Percentiles rank a stretch among this genome's conserved stretches.
These are phyloP conservation scores for Agrilus planipennis DNA, from an alignment of 1,140 invertebrate species.

Conservation along the genomic window DNA sequence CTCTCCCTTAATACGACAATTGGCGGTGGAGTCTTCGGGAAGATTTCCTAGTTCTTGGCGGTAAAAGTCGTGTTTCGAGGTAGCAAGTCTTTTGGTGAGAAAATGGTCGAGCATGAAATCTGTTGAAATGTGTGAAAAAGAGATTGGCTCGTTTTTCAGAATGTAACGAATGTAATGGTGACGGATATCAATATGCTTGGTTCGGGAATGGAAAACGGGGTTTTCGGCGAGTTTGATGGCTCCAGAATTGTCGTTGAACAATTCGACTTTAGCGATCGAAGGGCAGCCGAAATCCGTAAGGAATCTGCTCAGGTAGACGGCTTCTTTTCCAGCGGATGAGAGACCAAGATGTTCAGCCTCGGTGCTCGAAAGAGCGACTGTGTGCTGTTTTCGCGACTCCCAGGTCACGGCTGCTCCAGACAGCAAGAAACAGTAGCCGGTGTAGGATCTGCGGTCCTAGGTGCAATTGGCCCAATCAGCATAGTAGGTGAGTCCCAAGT, in stretches of 20 bases:
- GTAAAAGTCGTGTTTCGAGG: too few species aligned
- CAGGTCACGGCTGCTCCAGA: slow-evolving; percentile 20
- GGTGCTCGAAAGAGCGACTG: slow-evolving; percentile 26
- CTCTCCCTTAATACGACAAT: too few species aligned
- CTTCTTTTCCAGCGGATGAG: slow-evolving; percentile 18
- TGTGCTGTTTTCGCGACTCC: slow-evolving; percentile 25
- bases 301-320: slow-evolving; percentile 15
- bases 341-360: slow-evolving; percentile 33
- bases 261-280: slow-evolving; percentile 1
- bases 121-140: too few species aligned
- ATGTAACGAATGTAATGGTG: slow-evolving; percentile 29
- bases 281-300: slow-evolving; percentile 10
- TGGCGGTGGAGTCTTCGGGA: too few species aligned
- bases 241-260: slow-evolving; percentile 23
- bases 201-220: slow-evolving; percentile 18
- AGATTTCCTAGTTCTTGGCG: too few species aligned
- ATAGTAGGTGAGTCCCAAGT: slow-evolving; percentile 14
- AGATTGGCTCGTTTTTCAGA: too few species aligned
- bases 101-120: too few species aligned
- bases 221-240: slow-evolving; percentile 21
- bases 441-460: slow-evolving; percentile 25
- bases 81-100: too few species aligned
- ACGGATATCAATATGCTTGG: slow-evolving; percentile 30
- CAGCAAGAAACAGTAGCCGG: slow-evolving; percentile 26
- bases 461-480: slow-evolving; percentile 29